Evolutionary conservation across 1,140 invertebrate species (phyloP).

Genomic region (Drosophila guanche): DNA sequence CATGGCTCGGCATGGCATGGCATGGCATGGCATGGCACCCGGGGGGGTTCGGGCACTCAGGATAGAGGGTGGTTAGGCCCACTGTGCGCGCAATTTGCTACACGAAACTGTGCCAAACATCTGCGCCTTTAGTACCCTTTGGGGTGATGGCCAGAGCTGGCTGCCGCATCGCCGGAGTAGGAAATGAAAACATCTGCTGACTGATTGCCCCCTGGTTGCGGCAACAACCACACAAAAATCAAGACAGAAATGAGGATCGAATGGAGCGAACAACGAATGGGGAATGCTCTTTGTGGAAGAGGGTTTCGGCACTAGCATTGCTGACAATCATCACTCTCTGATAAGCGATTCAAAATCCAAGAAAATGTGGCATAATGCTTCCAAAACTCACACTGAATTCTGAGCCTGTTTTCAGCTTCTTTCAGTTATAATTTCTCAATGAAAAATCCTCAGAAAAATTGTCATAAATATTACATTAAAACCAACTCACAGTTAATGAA

Average conservation of each 20-base stretch:
- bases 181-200: conserved; percentile 82
- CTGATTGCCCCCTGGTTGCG: conserved; percentile 79
- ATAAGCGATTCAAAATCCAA: too few species aligned
- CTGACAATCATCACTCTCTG: too few species aligned
- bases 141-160: conserved; percentile 2
- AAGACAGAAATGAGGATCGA: conserved; percentile 14
- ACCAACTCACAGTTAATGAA: background rate
- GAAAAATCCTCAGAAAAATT: too few species aligned
- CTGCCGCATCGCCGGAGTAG: conserved; percentile 56
- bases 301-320: too few species aligned
- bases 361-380: too few species aligned
- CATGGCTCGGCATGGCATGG: conserved; percentile 1
- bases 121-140: conserved; percentile 67
- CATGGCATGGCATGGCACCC: background rate
- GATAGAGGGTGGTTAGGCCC: conserved; percentile 57
- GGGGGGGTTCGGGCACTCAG: conserved; percentile 17
- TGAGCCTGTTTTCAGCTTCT: too few species aligned
- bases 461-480: too few species aligned
- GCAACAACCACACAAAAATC: conserved; percentile 17
- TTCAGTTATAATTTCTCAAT: too few species aligned
- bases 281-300: conserved; percentile 2
- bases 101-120: conserved; percentile 81
- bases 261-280: conserved; percentile 1
- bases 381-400: too few species aligned
- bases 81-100: conserved; percentile 80